These are phyloP conservation scores for Phalanger gymnotis DNA, from an alignment of 2,797 vertebrate species.

Conservation along the genomic window DNA sequence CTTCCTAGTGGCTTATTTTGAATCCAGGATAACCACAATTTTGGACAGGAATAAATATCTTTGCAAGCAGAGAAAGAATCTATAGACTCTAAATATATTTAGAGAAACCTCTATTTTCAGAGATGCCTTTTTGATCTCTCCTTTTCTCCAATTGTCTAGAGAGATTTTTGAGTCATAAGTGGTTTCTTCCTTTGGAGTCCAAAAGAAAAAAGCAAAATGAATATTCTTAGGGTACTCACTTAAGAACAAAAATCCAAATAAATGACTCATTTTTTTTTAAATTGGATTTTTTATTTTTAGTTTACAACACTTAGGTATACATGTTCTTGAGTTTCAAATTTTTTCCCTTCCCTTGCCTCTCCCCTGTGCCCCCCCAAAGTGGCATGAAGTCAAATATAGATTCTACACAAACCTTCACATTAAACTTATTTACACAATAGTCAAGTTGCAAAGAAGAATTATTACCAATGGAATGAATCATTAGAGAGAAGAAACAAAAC, in stretches of 20 bases:
- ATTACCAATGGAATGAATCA: no score
- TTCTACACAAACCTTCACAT: no score
- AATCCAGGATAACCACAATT: constrained; percentile 33
- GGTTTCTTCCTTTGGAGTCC: constrained; percentile 20
- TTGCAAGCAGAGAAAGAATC: neutral
- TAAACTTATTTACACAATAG: no score
- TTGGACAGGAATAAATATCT: neutral
- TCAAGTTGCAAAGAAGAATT: no score
- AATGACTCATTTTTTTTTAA: neutral
- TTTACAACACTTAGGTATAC: no score
- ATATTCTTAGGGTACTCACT: neutral
- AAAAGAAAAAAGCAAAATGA: constrained; percentile 1
- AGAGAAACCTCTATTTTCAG: neutral
- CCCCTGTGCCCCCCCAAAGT: no score
- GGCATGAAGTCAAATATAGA: no score
- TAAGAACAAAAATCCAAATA: constrained; percentile 1
- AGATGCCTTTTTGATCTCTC: neutral
- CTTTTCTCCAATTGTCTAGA: neutral
- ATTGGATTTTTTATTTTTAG: no score
- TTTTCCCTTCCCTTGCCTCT: no score
- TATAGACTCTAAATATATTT: neutral
- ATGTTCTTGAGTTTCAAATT: no score
- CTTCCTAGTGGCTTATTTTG: constrained; percentile 9
- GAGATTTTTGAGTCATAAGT: neutral
- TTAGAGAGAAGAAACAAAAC: no score